phyloP scores from a whole-genome alignment of 2,888 invertebrate genomes.

The Ceramica pisi region DNA sequence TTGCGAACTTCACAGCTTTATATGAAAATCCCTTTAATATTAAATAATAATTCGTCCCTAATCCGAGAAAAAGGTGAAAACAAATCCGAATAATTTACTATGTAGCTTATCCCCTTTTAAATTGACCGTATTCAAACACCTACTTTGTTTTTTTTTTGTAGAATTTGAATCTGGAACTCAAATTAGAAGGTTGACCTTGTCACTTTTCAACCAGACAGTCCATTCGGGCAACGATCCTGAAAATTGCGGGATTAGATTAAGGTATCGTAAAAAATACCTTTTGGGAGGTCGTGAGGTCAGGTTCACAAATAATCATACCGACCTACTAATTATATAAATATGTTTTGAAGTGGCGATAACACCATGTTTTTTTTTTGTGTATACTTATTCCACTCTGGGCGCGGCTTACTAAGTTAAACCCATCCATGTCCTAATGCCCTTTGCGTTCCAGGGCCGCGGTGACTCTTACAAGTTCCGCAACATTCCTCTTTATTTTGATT shows the following conservation, averaged over 20 bases:
- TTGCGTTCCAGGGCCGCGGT: too few relatives aligned
- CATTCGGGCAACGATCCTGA: slow-evolving; percentile 17
- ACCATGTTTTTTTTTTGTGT: not conserved
- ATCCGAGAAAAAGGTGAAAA: slow-evolving; percentile 61
- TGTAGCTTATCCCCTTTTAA: slow-evolving; percentile 55
- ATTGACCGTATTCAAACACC: slow-evolving; percentile 42
- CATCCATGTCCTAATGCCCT: too few relatives aligned
- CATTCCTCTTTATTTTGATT: too few relatives aligned
- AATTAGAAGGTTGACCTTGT: slow-evolving; percentile 35
- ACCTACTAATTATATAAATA: not conserved
- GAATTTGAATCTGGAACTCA: slow-evolving; percentile 21
- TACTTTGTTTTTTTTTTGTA: slow-evolving; percentile 35
- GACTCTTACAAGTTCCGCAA: too few relatives aligned
- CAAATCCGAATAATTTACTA: slow-evolving; percentile 55
- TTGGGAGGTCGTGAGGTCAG: slow-evolving; percentile 13
- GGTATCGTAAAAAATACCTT: slow-evolving; percentile 16
- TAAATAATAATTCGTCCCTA: slow-evolving; percentile 58
- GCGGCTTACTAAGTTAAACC: too few relatives aligned
- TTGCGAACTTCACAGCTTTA: slow-evolving; percentile 36
- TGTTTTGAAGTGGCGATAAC: not conserved
- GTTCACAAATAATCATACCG: not conserved
- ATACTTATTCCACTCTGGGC: too few relatives aligned
- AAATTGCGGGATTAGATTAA: slow-evolving; percentile 11
- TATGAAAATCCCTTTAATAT: slow-evolving; percentile 54
- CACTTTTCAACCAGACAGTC: slow-evolving; percentile 31